These are phyloP conservation scores for Lasioglossum morio DNA, from an alignment of 2,888 invertebrate species.

Conservation along the genomic window DNA sequence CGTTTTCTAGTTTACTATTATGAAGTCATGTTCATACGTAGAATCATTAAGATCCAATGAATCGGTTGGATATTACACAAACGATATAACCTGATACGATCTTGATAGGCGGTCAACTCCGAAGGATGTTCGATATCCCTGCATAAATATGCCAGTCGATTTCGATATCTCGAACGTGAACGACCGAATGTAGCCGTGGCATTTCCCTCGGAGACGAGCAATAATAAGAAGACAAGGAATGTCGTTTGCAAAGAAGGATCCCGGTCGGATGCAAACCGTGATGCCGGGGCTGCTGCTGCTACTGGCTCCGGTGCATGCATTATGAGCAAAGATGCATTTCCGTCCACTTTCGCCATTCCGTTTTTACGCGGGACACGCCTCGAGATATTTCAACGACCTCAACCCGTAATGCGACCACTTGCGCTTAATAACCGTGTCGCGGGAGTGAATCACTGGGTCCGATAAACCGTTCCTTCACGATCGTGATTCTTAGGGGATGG, in stretches of 20 bases:
- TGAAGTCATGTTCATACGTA: not conserved
- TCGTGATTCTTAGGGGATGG: slow-evolving; percentile 1
- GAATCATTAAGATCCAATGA: not conserved
- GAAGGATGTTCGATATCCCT: not conserved
- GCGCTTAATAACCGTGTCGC: slow-evolving; percentile 40
- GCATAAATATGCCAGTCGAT: not conserved
- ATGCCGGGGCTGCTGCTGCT: not conserved
- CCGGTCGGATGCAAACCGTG: slow-evolving; percentile 7
- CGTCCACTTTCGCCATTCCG: slow-evolving; percentile 44
- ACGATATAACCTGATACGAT: not conserved
- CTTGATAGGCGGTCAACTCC: not conserved
- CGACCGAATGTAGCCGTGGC: not conserved
- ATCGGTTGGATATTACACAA: not conserved
- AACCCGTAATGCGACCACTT: slow-evolving; percentile 20
- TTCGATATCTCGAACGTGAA: slow-evolving; percentile 5
- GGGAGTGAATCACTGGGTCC: not conserved
- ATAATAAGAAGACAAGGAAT: slow-evolving; percentile 47
- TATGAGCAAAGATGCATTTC: slow-evolving; percentile 53
- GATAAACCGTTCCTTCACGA: not conserved
- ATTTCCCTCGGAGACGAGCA: slow-evolving; percentile 27
- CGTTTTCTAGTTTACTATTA: not conserved
- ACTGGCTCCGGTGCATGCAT: slow-evolving; percentile 51
- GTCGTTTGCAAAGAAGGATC: slow-evolving; percentile 37
- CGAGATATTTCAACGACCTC: slow-evolving; percentile 20
- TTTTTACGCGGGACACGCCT: slow-evolving; percentile 32